Base-by-base conservation (phyloP, 2,888 invertebrate species). In the Conomelus anceps region DNA sequence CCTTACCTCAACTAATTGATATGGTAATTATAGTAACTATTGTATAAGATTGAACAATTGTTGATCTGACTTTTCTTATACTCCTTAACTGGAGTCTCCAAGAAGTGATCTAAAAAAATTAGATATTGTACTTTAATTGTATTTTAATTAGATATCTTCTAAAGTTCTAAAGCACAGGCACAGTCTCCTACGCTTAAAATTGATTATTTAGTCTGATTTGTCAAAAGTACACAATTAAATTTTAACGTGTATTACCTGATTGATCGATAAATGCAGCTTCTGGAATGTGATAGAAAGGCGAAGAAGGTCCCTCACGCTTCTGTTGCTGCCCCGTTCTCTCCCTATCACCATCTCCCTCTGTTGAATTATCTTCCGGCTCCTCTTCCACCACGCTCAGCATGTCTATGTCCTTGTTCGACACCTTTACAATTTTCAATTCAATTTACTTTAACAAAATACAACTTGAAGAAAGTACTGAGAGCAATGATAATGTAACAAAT, bases 351-450 rank as follows among this genome's bases (percentile, higher is more conserved):
- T 41, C 85, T 86, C 88, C 90, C 63, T 63, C 88, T n/a, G 86
- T 84, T 11, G 89, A 88, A 13, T 26, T 29, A 23, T 91, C 91
- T 89, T 91, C 91, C 1, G 91, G 89, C 86, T 91, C 91, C 90
- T 91, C 91, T 23, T 91, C 91, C 11, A 91, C 91, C 0, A 92
- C 91, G 89, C 92, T 92, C 34, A 92, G 91, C n/a, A 91, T 91
- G 88, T 92, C 93, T 23, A 92, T 92, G 92, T 94, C 93, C 11
- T 93, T 63, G 63, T 63, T 93, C 85, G 92, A 93, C 90, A 93
- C 93, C 41, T 93, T 93, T 89, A 93, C 93, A 26, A 26, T 26
- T 24, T 9, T 24, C 0, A 23, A 26, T 17, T 23, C 1, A n/a
- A n/a, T n/a, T n/a, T n/a, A n/a, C n/a, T n/a, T n/a, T n/a, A n/a